Base-by-base conservation (phyloP, 2,888 invertebrate genomes). In the Trachelus tabidus region DNA sequence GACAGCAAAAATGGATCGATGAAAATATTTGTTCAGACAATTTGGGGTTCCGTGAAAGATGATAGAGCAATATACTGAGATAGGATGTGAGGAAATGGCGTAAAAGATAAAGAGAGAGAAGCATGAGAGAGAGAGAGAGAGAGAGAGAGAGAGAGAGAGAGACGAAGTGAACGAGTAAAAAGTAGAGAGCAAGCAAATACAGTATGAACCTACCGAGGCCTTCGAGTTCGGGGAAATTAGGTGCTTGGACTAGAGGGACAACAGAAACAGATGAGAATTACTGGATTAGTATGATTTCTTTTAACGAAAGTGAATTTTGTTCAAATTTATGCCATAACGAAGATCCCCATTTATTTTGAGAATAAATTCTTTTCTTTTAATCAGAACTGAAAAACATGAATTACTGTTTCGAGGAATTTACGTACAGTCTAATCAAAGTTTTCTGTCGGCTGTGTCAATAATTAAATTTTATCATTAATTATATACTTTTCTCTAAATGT, bases 171-270 rank as follows among this genome's bases (percentile, higher is more conserved):
- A 80, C 73, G 40, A 79, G 76, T 77, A 79, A 77, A 75, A 77
- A 76, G 75, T 82, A 85, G 85, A 87, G 83, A 88, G 85, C 86
- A 89, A 89, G 88, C 89, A 89, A 91, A 91, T 90, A 91, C 89
- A 89, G 89, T 90, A 90, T 90, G 89, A 92, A 94, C 93, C 92
- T 94, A 94, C 94, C 94, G 92, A 94, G 92, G 91, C 92, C 93
- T 92, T 93, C 93, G 88, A 94, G 93, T 92, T 93, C 93, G 92
- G 93, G 93, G 92, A 93, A 94, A 92, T 93, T 92, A 92, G 93
- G 93, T 92, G 93, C 94, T 92, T 93, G 93, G 92, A 94, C 94
- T 94, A 92, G 90, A 92, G 90, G 91, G 89, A 87, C 88, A 91
- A 92, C 89, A 91, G 87, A 90, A 91, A 91, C 85, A 90, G 87